A percentile compares a stretch with the other conserved stretches of the same genome.
phyloP scores from a whole-genome alignment of 1,140 invertebrate species.

The Trichoplusia ni region DNA sequence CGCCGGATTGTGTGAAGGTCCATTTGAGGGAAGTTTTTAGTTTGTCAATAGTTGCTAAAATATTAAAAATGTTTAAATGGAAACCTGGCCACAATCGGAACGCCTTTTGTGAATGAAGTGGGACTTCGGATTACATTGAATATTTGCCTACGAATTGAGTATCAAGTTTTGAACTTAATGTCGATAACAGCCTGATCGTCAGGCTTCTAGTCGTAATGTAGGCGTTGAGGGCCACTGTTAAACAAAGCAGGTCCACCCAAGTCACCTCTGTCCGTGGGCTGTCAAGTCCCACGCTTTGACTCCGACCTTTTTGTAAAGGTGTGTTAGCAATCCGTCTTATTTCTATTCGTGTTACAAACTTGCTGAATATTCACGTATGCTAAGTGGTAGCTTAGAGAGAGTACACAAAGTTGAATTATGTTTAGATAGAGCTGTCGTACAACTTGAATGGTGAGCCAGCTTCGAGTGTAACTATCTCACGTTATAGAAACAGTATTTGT shows the following conservation, averaged over 20 bases:
- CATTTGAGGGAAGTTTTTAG: slow-evolving; percentile 6
- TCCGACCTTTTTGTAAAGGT: slow-evolving; percentile 56
- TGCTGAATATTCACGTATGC: slow-evolving; percentile 63
- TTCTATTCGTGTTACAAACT: slow-evolving; percentile 37
- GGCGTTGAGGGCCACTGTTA: slow-evolving; percentile 54
- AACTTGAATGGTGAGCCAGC: slow-evolving; percentile 9
- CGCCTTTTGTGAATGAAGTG: no score
- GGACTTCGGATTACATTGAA: no score
- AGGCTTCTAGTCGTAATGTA: slow-evolving; percentile 35
- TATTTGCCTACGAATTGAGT: no score
- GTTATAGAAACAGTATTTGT: slow-evolving; percentile 11
- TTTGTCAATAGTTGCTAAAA: slow-evolving; percentile 15
- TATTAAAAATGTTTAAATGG: no score
- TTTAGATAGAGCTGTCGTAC: slow-evolving; percentile 25
- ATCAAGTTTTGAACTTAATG: slow-evolving; percentile 4
- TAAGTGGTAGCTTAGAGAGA: slow-evolving; percentile 43
- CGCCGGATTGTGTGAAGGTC: slow-evolving; percentile 54
- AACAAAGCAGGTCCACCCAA: slow-evolving; percentile 54
- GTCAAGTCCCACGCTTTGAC: slow-evolving; percentile 59
- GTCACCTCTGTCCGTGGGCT: slow-evolving; percentile 56
- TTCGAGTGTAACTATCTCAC: not conserved
- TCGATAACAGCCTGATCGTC: slow-evolving; percentile 13
- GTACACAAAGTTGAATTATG: slow-evolving; percentile 39
- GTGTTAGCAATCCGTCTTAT: slow-evolving; percentile 45
- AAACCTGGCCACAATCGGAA: no score